These are phyloP conservation scores for Pyrrhura leucotis DNA, from an alignment of 2,797 vertebrate species.

Conservation along the genomic window DNA sequence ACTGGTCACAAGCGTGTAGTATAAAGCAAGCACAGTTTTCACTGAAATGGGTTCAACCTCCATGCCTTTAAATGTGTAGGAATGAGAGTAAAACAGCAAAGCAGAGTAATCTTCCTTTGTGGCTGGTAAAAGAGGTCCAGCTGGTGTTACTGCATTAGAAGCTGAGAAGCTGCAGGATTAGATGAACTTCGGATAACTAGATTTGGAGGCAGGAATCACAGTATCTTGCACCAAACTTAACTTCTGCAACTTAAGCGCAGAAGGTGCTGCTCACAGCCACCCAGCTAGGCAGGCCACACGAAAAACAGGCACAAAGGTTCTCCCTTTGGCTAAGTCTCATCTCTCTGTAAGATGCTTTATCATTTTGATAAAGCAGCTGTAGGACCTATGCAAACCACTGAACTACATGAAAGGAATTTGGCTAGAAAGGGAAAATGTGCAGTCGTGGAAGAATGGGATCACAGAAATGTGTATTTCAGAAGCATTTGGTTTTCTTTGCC, in stretches of 20 bases:
- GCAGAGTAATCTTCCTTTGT: neutral
- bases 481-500: neutral
- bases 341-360: neutral
- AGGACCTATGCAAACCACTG: neutral
- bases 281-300: neutral
- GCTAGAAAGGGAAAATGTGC: neutral
- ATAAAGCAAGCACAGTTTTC: neutral
- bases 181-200: neutral
- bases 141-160: neutral
- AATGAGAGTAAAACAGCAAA: neutral
- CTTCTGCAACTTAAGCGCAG: too few species aligned
- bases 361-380: neutral
- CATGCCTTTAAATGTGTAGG: neutral
- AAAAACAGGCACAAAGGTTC: accelerated
- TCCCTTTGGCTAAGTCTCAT: neutral
- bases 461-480: neutral
- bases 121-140: neutral
- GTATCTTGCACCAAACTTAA: neutral
- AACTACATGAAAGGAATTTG: neutral
- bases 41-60: neutral
- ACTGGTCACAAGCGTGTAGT: neutral
- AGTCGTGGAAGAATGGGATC: neutral
- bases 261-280: too few species aligned
- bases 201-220: neutral
- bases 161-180: neutral